Evolutionary conservation across 2,797 vertebrate genomes (phyloP), one percentile per base, ranked within the genome.

Genomic region (Buphagus erythrorhynchus): DNA sequence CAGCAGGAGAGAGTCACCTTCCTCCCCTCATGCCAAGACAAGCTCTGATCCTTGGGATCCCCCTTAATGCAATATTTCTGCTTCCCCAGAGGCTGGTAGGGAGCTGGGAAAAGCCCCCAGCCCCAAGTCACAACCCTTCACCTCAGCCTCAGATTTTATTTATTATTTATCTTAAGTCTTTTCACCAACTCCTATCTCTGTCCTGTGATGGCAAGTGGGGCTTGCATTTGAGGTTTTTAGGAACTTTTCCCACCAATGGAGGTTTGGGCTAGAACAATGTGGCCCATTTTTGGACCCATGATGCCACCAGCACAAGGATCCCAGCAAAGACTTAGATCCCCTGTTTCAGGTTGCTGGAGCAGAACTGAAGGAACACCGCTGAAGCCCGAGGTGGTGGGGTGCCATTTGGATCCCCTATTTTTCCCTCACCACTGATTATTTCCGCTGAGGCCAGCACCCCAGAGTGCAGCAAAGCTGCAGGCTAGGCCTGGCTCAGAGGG

Each of bases 211-310:
- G 16, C 0, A 7, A 26, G 2, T 8, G 31, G n/a, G 15, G 6
- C 7, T 66, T 19, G 2, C 10, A 25, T 17, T 78, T 66, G 48
- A n/a, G 4, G 3, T 24, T 73, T 61, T 51, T 22, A 71, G 71
- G 33, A 35, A 16, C 33, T 84, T 65, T 51, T 63, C 35, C 36
- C 36, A 31, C 4, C 0, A 0, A 7, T 6, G 29, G 38, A n/a
- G 35, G 36, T 16, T 77, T 63, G 9, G 19, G 46, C 28, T 67
- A 17, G 24, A 92, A 48, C 26, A 1, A 2, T 2, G 22, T 48
- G 51, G 25, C 14, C 46, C 38, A 16, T 14, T 76, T 68, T 29
- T 45, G 46, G 28, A 48, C 35, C 49, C 12, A 12, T 14, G 35
- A 33, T 46, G 22, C 13, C 11, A 63, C 26, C 43, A 43, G 54